Conservation (phyloP, 2,113 vertebrate genomes). For the Mixornis gularis region DNA sequence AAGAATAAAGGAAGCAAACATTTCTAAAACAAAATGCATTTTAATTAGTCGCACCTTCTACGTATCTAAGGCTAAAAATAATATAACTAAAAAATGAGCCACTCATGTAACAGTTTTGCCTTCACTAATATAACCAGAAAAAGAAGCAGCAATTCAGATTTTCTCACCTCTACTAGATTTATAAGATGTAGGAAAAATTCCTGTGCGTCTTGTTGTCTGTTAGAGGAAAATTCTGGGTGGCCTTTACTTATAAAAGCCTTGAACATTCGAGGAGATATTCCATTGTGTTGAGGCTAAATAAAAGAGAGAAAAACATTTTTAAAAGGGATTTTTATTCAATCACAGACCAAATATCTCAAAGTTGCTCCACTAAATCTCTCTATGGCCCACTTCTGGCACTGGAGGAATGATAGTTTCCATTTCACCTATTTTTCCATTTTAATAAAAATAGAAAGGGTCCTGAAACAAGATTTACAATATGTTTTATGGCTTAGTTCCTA, state of each 20-base stretch:
- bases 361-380: neutral
- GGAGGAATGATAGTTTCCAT: neutral
- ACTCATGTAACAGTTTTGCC: neutral
- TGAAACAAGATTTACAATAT: neutral
- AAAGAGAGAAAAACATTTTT: neutral
- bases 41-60: neutral
- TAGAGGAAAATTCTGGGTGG: conserved; percentile 93
- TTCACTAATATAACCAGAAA: neutral
- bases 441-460: neutral
- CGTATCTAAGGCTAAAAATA: neutral
- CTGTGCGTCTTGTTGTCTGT: conserved; percentile 91
- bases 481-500: neutral
- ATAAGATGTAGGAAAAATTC: conserved; percentile 92
- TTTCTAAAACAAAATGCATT: neutral
- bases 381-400: neutral
- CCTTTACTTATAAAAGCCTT: conserved; percentile 90
- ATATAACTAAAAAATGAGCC: neutral
- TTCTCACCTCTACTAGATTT: conserved; percentile 89
- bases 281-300: conserved; percentile 85
- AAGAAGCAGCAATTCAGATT: neutral
- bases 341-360: neutral
- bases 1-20: neutral
- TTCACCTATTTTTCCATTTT: neutral
- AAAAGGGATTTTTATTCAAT: neutral
- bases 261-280: conserved; percentile 90